Base-by-base conservation (phyloP, 2,888 invertebrate genomes). In the Diarsia brunnea region DNA sequence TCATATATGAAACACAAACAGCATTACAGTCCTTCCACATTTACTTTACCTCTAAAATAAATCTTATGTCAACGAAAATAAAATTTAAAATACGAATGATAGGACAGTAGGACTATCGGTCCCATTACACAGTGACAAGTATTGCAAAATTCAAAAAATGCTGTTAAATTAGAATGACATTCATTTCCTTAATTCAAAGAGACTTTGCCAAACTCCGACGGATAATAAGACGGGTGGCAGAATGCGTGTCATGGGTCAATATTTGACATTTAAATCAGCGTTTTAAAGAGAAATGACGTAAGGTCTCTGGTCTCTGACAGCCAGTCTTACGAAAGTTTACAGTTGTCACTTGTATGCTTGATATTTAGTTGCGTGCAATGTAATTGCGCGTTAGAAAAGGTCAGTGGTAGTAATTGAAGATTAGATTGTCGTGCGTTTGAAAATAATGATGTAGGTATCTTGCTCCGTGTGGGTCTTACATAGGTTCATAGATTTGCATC, bases 251-350 rank as follows among this genome's bases (percentile, higher is more conserved):
- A 93, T 91, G 91, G 95, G 96, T 96, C 95, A 96, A 92, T 92
- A 93, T 95, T 94, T 95, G 95, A 93, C 95, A 96, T 96, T 96
- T 95, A 90, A 91, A 90, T 89, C 81, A 87, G 73, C 69, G 68
- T 78, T 60, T 89, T 90, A 89, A 91, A 91, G 90, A 88, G 90
- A 88, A 90, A 91, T 95, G 93, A 94, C 88, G 92, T 93, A 94
- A 95, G 66, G 75, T 81, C 53, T 66, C 49, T 63, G 77, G 87
- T 84, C 88, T 85, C 79, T 79, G 88, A 87, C 82, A 89, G 81
- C 81, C 82, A 67, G 75, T 86, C 84, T 94, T 94, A 90, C 93
- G 91, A 94, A 95, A 95, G 89, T 85, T 87, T 85, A 86, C 70
- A 91, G 90, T 92, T 93, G 94, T 94, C 93, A 93, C 91, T 93